Base-by-base conservation (phyloP, 2,888 invertebrate species). In the Dryomyza anilis region DNA sequence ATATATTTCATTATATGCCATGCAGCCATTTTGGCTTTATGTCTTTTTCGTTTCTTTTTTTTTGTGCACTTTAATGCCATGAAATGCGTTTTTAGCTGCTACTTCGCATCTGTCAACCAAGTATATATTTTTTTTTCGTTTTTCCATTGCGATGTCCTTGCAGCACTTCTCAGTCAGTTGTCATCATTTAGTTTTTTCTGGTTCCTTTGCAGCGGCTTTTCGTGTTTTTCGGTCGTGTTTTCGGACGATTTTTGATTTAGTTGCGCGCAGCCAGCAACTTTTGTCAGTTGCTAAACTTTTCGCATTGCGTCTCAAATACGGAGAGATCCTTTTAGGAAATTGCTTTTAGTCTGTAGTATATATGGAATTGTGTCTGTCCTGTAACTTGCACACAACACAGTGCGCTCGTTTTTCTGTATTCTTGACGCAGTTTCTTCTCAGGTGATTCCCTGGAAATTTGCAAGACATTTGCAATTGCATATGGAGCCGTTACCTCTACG, bases 111-210 rank as follows among this genome's bases (percentile, higher is more conserved):
- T 27, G 14, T 7, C 23, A n/a, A n/a, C 21, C 36, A 19, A 25
- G 7, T 29, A 8, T 12, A 8, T 1, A 27, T 36, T 36, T 10
- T 33, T 55, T 33, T 19, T 16, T 21, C 33, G 27, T 19, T 10
- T 23, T 25, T 45, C 30, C 36, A 21, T 8, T 3, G n/a, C n/a
- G 50, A 39, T 39, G 50, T 46, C 46, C 30, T 43, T 36, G 27
- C 27, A n/a, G 19, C n/a, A 21, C n/a, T 57, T 27, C n/a, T n/a
- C n/a, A n/a, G 50, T 50, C 60, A 60, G 36, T 50, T 60, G 60
- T 50, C 60, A 52, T 60, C 60, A 36, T 10, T 46, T 27, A 29
- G 21, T 58, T 36, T 14, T 23, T 19, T 12, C 23, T 21, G 25
- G 21, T 48, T 23, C 23, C 21, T 12, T 23, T 23, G 14, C 14